phyloP scores from a whole-genome alignment of 2,113 vertebrate genomes.

The Oryzias curvinotus region DNA sequence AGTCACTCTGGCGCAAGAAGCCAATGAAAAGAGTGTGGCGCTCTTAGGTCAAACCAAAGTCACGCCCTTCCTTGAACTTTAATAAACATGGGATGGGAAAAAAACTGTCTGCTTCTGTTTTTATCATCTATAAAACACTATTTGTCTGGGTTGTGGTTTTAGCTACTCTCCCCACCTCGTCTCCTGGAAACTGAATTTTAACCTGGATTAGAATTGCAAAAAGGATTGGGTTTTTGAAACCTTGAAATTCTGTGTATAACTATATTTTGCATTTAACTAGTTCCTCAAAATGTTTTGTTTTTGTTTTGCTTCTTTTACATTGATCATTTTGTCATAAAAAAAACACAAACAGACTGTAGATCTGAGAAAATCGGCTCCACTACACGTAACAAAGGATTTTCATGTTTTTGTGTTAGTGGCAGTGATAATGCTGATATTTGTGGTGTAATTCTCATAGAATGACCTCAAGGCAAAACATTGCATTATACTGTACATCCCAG shows the following conservation, averaged over 20 bases:
- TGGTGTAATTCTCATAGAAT: constrained; percentile 33
- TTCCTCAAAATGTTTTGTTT: no score
- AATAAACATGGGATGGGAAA: constrained; percentile 44
- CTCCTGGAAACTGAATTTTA: constrained; percentile 49
- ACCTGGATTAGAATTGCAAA: constrained; percentile 9
- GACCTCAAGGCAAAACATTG: constrained; percentile 18
- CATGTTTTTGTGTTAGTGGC: constrained; percentile 23
- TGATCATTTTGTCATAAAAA: no score
- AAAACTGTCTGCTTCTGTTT: constrained; percentile 39
- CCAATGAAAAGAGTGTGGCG: constrained; percentile 21
- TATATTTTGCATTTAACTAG: no score
- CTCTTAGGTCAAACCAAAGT: constrained; percentile 39
- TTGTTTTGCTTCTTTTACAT: no score
- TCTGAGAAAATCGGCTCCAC: no score
- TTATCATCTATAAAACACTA: constrained; percentile 42
- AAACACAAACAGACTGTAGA: no score
- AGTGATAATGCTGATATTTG: constrained; percentile 24
- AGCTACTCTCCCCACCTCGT: constrained; percentile 52
- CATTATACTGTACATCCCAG: constrained; percentile 27
- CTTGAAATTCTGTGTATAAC: no score
- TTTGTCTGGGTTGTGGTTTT: constrained; percentile 53
- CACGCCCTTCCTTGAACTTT: constrained; percentile 29
- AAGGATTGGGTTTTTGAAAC: no score
- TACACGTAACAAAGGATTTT: background rate
- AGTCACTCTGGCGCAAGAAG: constrained; percentile 37